These are phyloP conservation scores for Cassiopea xamachana DNA, from an alignment of 30 jellyfish, hydroid and myxozoan species.

Conservation along the genomic window DNA sequence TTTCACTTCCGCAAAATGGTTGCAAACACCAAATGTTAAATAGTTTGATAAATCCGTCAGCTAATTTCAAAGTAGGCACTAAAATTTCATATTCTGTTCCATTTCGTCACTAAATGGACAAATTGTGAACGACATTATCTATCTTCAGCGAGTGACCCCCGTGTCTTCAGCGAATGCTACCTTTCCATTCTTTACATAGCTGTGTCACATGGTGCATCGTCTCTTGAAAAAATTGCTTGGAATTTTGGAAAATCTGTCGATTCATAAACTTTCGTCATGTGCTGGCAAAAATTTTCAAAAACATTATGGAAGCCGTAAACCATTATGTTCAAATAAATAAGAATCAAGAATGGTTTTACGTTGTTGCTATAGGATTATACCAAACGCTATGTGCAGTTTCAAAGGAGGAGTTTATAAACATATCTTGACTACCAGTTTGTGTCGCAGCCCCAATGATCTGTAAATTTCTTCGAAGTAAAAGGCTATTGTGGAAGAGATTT, in stretches of 20 bases:
- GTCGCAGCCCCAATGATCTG: too few species aligned
- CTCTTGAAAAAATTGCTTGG: slow-evolving; percentile 12
- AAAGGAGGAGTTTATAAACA: too few species aligned
- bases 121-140: background rate
- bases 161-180: background rate
- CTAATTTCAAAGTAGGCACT: too few species aligned
- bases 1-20: too few species aligned
- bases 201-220: slow-evolving; percentile 33
- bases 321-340: background rate
- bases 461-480: too few species aligned
- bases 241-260: slow-evolving; percentile 2
- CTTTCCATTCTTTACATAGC: slow-evolving; percentile 52
- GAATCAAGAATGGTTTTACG: background rate
- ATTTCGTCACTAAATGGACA: background rate
- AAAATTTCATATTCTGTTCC: too few species aligned
- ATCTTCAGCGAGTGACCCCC: background rate
- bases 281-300: background rate
- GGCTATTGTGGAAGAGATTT: too few species aligned
- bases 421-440: too few species aligned
- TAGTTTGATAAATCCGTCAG: too few species aligned
- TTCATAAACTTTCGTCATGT: slow-evolving; percentile 11
- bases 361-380: background rate
- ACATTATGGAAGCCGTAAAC: background rate
- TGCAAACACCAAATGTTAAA: too few species aligned
- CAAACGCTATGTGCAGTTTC: too few species aligned